phyloP scores from a whole-genome alignment of 1,140 invertebrate genomes.

The Zophobas atratus region DNA sequence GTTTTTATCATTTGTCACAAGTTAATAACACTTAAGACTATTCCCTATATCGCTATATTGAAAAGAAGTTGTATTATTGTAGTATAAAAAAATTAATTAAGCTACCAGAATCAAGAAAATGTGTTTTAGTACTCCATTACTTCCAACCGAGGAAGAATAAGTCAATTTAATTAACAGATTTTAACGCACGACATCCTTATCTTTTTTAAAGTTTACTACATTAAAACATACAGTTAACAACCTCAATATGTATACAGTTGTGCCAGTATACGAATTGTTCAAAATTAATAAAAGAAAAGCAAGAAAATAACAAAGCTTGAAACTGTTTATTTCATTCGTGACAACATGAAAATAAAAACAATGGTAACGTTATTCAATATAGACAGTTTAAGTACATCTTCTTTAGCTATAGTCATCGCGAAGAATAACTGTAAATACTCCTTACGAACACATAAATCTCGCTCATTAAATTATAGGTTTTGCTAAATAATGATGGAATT shows the following conservation, averaged over 20 bases:
- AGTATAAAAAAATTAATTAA: too few species aligned
- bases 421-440: slow-evolving; percentile 26
- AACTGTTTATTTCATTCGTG: slow-evolving; percentile 33
- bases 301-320: slow-evolving; percentile 12
- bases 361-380: slow-evolving; percentile 35
- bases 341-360: slow-evolving; percentile 35
- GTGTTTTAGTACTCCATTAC: too few species aligned
- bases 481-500: slow-evolving; percentile 21
- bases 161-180: too few species aligned
- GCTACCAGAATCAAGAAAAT: too few species aligned
- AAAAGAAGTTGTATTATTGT: too few species aligned
- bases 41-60: too few species aligned
- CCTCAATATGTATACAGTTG: slow-evolving; percentile 11
- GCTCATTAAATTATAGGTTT: slow-evolving; percentile 22
- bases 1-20: too few species aligned
- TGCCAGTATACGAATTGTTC: neutral
- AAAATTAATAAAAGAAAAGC: slow-evolving; percentile 12
- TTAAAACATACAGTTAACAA: neutral
- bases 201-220: too few species aligned
- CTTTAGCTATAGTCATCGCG: slow-evolving; percentile 21
- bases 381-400: slow-evolving; percentile 32
- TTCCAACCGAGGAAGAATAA: neutral
- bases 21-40: too few species aligned
- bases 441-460: slow-evolving; percentile 25
- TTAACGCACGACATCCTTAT: too few species aligned